Percentiles rank a stretch among this genome's conserved stretches.
Conservation (phyloP, 2,113 vertebrate species). For the Leuciscus idus region DNA sequence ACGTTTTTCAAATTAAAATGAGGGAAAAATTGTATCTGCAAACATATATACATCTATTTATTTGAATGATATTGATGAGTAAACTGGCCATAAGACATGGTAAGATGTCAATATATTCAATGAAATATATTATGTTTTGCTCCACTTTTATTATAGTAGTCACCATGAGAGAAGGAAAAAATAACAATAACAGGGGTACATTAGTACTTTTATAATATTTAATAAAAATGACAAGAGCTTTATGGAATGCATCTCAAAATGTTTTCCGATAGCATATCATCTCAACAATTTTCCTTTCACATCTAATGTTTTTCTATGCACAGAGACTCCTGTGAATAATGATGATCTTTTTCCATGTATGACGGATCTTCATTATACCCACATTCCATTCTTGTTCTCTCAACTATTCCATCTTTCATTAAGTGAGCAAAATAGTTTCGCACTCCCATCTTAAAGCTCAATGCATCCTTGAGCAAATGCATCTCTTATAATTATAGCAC, state of each 20-base stretch:
- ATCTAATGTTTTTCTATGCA: slow-evolving; percentile 33
- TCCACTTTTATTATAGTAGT: neutral
- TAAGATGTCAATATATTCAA: too few relatives aligned
- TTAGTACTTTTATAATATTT: neutral
- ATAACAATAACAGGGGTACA: slow-evolving; percentile 16
- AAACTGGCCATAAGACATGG: too few relatives aligned
- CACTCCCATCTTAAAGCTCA: slow-evolving; percentile 32
- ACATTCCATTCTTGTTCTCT: slow-evolving; percentile 12
- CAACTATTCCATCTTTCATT: slow-evolving; percentile 9
- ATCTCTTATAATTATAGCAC: neutral
- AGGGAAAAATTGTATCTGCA: neutral
- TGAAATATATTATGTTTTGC: neutral
- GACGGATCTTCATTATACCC: slow-evolving; percentile 36
- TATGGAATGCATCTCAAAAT: slow-evolving; percentile 20
- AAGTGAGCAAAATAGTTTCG: slow-evolving; percentile 32
- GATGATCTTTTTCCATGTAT: slow-evolving; percentile 15
- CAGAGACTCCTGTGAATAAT: slow-evolving; percentile 27
- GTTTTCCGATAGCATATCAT: slow-evolving; percentile 35
- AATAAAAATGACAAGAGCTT: neutral
- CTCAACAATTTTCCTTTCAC: neutral
- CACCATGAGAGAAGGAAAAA: neutral
- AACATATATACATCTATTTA: neutral
- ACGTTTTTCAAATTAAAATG: neutral
- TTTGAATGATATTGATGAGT: neutral
- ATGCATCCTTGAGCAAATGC: slow-evolving; percentile 29